Evolutionary conservation across 2,113 vertebrate genomes (phyloP).

Genomic region (Hemichromis elongatus): DNA sequence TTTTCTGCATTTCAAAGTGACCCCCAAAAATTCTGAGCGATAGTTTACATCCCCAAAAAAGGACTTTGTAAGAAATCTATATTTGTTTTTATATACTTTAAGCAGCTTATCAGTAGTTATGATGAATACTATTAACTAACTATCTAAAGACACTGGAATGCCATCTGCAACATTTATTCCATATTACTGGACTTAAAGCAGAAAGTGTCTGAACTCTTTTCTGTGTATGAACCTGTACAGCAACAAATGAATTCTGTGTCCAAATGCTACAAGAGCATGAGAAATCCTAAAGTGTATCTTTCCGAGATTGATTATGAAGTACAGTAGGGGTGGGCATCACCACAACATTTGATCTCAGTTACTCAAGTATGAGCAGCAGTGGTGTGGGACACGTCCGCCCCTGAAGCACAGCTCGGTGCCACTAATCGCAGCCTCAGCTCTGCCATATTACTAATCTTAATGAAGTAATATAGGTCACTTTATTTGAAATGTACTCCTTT

Average conservation of each 20-base stretch:
- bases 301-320: background rate
- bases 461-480: background rate
- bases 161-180: background rate
- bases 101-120: background rate
- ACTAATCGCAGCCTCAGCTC: background rate
- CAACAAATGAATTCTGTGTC: background rate
- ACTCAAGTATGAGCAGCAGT: background rate
- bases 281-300: background rate
- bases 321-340: background rate
- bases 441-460: background rate
- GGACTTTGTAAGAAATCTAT: conserved; percentile 19
- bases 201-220: background rate
- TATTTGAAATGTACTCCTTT: background rate
- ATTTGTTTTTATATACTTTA: conserved; percentile 1
- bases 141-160: background rate
- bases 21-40: background rate
- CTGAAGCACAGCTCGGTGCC: background rate
- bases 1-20: background rate
- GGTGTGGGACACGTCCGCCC: background rate
- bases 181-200: background rate
- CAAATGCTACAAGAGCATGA: background rate
- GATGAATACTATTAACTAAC: background rate
- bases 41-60: background rate
- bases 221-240: background rate
- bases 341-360: background rate